phyloP scores from a whole-genome alignment of 92 coral and sea anemone species.

The Bergia puertoricense region DNA sequence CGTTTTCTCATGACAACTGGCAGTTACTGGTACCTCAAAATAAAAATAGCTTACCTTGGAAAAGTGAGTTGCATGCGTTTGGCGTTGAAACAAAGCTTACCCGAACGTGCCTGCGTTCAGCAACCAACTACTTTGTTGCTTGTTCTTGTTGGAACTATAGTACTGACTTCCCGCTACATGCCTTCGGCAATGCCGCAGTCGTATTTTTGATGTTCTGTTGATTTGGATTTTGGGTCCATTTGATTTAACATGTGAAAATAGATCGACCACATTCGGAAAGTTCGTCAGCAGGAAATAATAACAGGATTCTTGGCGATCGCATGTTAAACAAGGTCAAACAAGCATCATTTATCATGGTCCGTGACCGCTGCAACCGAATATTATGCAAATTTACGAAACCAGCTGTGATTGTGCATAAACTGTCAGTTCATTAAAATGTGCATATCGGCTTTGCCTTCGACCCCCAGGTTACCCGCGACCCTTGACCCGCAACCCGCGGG shows the following conservation, averaged over 20 bases:
- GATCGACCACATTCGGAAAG: conserved; percentile 9
- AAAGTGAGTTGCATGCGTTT: background rate
- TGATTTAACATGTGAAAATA: conserved; percentile 2
- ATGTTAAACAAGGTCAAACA: conserved; percentile 20
- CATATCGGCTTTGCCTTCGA: too few relatives aligned
- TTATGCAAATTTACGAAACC: conserved; percentile 6
- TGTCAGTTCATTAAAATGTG: too few relatives aligned
- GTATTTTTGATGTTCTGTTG: background rate
- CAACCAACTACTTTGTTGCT: background rate
- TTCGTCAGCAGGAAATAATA: conserved; percentile 15
- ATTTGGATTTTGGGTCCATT: background rate
- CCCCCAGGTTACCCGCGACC: too few relatives aligned
- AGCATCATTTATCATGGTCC: too few relatives aligned
- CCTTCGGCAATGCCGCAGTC: background rate
- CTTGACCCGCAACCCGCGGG: too few relatives aligned
- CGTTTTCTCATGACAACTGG: background rate
- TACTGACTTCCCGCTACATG: background rate
- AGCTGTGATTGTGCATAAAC: conserved; percentile 21
- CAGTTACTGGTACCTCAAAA: background rate
- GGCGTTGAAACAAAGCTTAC: background rate
- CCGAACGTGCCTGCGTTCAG: background rate
- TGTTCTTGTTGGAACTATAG: background rate
- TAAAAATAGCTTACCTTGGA: background rate
- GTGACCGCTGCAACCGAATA: conserved; percentile 21
- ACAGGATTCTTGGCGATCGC: conserved; percentile 11